A percentile compares a stretch with the other conserved stretches of the same genome.
These are phyloP conservation scores for Beris morrisii DNA, from an alignment of 2,888 invertebrate species.

Conservation along the genomic window DNA sequence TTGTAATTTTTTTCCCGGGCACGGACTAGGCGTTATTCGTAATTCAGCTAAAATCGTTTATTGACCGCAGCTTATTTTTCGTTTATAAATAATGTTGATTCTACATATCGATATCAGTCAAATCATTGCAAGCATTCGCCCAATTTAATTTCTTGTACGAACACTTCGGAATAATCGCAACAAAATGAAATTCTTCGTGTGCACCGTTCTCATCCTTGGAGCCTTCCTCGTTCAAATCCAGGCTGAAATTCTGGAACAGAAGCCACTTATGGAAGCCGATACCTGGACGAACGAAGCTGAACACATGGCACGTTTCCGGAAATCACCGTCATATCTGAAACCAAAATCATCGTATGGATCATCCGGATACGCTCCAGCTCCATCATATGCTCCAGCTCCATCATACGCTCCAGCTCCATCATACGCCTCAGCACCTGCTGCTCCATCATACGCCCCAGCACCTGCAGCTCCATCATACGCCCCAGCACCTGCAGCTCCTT, in stretches of 20 bases:
- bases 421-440: neutral
- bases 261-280: neutral
- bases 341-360: neutral
- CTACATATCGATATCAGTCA: slow-evolving; percentile 10
- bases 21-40: no score
- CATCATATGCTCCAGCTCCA: neutral
- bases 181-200: slow-evolving; percentile 18
- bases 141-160: slow-evolving; percentile 1
- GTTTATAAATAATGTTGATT: slow-evolving; percentile 9
- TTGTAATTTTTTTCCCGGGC: no score
- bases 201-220: slow-evolving; percentile 9
- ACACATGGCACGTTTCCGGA: neutral
- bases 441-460: slow-evolving; percentile 8
- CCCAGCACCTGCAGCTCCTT: neutral
- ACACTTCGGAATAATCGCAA: neutral
- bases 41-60: no score
- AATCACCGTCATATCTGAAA: slow-evolving; percentile 1
- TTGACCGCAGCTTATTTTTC: no score
- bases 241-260: slow-evolving; percentile 1
- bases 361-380: neutral
- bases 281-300: neutral
- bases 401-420: neutral
- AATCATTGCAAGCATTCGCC: neutral
- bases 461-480: slow-evolving; percentile 5
- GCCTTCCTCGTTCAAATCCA: slow-evolving; percentile 1